Evolutionary conservation across 37 sponge, comb jelly and placozoan species (phyloP).

Genomic region (Petrosia ficiformis): DNA sequence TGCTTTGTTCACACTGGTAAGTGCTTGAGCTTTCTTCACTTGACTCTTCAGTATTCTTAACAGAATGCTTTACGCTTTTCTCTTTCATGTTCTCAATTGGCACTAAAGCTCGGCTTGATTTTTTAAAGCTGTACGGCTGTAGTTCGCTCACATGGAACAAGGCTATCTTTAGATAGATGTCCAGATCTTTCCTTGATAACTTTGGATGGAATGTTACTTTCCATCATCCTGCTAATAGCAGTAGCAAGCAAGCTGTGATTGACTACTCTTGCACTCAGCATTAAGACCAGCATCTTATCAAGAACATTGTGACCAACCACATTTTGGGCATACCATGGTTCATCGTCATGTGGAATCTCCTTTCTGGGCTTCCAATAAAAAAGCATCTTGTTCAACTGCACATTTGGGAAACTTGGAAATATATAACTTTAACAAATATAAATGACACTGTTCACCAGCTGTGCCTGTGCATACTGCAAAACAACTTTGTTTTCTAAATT

Average conservation of each 20-base stretch:
- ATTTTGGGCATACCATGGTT: constrained; percentile 33
- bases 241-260: constrained; percentile 42
- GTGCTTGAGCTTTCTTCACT: too few species aligned
- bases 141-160: constrained; percentile 27
- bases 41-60: too few species aligned
- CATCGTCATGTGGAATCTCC: neutral
- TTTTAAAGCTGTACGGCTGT: constrained; percentile 3
- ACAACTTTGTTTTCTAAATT: constrained; percentile 34
- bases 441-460: constrained; percentile 31
- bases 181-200: constrained; percentile 22
- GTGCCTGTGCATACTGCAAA: constrained; percentile 17
- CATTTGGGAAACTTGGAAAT: constrained; percentile 24
- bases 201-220: constrained; percentile 13
- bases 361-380: constrained; percentile 29
- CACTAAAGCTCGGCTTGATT: too few species aligned
- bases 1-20: too few species aligned
- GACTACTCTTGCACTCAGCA: constrained; percentile 9
- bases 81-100: too few species aligned
- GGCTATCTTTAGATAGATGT: constrained; percentile 7
- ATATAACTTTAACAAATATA: constrained; percentile 22
- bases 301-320: constrained; percentile 38
- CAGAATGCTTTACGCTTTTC: too few species aligned
- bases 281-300: constrained; percentile 4
- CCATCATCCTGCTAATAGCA: constrained; percentile 25
- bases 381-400: constrained; percentile 33